phyloP scores from a whole-genome alignment of 2,113 vertebrate species.

The Syngnathus typhle region DNA sequence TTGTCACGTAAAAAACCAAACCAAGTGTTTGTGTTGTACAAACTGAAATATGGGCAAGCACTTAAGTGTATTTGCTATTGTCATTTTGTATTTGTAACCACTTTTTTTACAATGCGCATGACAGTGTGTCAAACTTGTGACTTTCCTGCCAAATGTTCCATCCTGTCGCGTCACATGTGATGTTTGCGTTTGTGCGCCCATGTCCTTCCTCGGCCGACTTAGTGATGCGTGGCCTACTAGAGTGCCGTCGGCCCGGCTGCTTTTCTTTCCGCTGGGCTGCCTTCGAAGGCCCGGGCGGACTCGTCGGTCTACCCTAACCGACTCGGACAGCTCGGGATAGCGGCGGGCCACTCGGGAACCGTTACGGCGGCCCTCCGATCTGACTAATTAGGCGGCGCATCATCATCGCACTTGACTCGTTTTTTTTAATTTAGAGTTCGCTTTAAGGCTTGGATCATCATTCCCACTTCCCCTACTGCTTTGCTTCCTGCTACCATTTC shows the following conservation, averaged over 20 bases:
- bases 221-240: conserved; percentile 1
- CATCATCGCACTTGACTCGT: conserved; percentile 36
- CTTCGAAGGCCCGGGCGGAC: conserved; percentile 22
- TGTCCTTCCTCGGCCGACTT: background rate
- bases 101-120: too few relatives aligned
- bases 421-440: conserved; percentile 10
- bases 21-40: too few relatives aligned
- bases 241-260: background rate
- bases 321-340: conserved; percentile 50
- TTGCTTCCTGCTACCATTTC: background rate
- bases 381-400: conserved; percentile 64
- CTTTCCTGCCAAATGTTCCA: too few relatives aligned
- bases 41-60: too few relatives aligned
- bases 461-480: conserved; percentile 25
- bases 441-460: conserved; percentile 17
- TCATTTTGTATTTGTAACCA: too few relatives aligned
- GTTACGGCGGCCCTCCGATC: conserved; percentile 53
- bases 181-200: background rate
- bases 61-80: too few relatives aligned
- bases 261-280: conserved; percentile 23
- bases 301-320: conserved; percentile 32
- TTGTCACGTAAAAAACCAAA: background rate
- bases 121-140: too few relatives aligned
- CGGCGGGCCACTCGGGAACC: conserved; percentile 38
- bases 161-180: background rate